These are phyloP conservation scores for Battus philenor DNA, from an alignment of 1,140 invertebrate species.

Conservation along the genomic window DNA sequence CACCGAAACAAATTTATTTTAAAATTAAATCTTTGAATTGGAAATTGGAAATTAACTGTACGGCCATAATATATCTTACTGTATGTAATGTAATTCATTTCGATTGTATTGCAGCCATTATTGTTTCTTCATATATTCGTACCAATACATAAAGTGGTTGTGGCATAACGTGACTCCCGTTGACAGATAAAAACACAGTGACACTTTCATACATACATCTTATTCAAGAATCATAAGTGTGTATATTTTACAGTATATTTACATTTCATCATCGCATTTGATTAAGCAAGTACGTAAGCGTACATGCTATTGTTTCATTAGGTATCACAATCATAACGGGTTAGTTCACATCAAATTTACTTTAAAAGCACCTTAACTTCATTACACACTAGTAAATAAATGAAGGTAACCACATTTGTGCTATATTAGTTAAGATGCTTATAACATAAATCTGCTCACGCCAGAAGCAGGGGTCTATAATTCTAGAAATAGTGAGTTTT, in stretches of 20 bases:
- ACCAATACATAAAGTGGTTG: too few relatives aligned
- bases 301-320: slow-evolving; percentile 21
- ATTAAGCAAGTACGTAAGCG: slow-evolving; percentile 19
- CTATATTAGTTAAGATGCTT: slow-evolving; percentile 14
- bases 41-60: too few relatives aligned
- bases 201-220: slow-evolving; percentile 49
- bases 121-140: too few relatives aligned
- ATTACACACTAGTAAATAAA: slow-evolving; percentile 18
- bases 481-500: slow-evolving; percentile 17
- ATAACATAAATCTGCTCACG: slow-evolving; percentile 13
- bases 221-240: slow-evolving; percentile 37
- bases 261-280: slow-evolving; percentile 32
- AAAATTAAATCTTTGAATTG: too few relatives aligned
- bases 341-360: slow-evolving; percentile 25
- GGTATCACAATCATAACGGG: slow-evolving; percentile 33
- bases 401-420: not conserved
- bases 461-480: slow-evolving; percentile 7
- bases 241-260: slow-evolving; percentile 64
- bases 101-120: too few relatives aligned
- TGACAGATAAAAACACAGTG: slow-evolving; percentile 34
- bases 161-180: slow-evolving; percentile 29
- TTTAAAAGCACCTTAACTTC: slow-evolving; percentile 29
- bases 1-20: too few relatives aligned
- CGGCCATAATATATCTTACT: too few relatives aligned
- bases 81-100: too few relatives aligned